A percentile compares a stretch with the other conserved stretches of the same genome.
phyloP scores from a whole-genome alignment of 1,140 invertebrate species.

The Phenacoccus solenopsis region DNA sequence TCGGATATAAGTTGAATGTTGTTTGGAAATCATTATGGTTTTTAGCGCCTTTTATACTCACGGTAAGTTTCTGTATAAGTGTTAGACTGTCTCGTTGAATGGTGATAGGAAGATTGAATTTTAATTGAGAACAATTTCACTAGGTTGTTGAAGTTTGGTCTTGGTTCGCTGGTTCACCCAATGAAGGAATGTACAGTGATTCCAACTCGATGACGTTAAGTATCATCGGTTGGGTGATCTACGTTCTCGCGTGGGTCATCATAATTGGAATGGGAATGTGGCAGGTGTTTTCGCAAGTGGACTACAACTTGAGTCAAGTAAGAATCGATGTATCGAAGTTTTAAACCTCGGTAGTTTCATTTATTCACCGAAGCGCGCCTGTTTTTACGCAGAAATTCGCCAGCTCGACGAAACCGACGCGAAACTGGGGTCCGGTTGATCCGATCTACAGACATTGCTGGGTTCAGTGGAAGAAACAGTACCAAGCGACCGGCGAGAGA shows the following conservation, averaged over 20 bases:
- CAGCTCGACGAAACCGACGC: slow-evolving; percentile 41
- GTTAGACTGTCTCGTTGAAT: neutral
- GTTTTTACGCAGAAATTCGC: slow-evolving; percentile 39
- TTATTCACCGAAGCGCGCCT: neutral
- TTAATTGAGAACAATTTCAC: neutral
- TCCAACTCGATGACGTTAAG: slow-evolving; percentile 35
- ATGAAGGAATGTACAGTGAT: slow-evolving; percentile 22
- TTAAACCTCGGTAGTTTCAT: neutral
- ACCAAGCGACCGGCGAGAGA: slow-evolving; percentile 35
- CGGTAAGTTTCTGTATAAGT: slow-evolving; percentile 27
- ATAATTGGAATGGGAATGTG: slow-evolving; percentile 35
- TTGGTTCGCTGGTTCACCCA: slow-evolving; percentile 30
- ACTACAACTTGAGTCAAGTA: slow-evolving; percentile 34
- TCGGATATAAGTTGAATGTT: slow-evolving; percentile 36
- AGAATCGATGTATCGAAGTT: neutral
- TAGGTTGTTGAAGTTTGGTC: slow-evolving; percentile 34
- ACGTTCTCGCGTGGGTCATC: slow-evolving; percentile 33
- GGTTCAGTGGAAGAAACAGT: slow-evolving; percentile 36
- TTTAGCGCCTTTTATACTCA: slow-evolving; percentile 35
- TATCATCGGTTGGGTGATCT: slow-evolving; percentile 35
- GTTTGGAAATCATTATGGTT: slow-evolving; percentile 38
- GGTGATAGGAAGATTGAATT: neutral
- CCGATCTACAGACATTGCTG: slow-evolving; percentile 46
- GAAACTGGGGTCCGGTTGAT: slow-evolving; percentile 47
- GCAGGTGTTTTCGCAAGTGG: slow-evolving; percentile 33